Evolutionary conservation across 2,888 invertebrate species (phyloP), one percentile per base, ranked within the genome.

Genomic region (Thymelicus acteon): DNA sequence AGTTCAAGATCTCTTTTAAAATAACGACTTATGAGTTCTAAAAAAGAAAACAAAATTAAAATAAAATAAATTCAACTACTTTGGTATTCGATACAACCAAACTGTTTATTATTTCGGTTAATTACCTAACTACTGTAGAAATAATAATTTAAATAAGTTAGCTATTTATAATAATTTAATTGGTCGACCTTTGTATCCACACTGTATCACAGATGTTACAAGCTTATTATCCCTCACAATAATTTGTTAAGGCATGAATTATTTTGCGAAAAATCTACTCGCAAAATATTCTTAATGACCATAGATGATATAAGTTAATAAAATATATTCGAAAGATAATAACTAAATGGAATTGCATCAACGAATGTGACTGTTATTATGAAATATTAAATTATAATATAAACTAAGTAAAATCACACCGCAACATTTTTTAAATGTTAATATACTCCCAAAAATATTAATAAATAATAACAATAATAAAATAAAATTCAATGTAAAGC

Each of bases 181-280:
- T 73, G 75, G 67, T 73, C 75, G 72, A 71, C 71, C 74, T 72
- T 71, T 61, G 71, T 72, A 74, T 67, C 60, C 63, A 72, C 72
- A 71, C 60, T 72, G 62, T 76, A 76, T 76, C 76, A 76, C 76
- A 76, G 76, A 74, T 76, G 76, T 76, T 73, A 67, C 58, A 72
- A 52, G 63, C 60, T n/a, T 70, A 62, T 64, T 73, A 68, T 70
- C 57, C 52, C 68, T 62, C 70, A 67, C 67, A 61, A 72, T 67
- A 57, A 63, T 67, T 40, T 63, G 37, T 60, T 63, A 60, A 60
- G 62, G 57, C 57, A 57, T 44, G 7, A 39, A 57, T 57, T 48
- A 62, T 62, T 40, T 24, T 10, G 12, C 54, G 6, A 52, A 12
- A 54, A 24, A 24, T 10, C 5, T 40, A 40, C 2, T 6, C 7